Conservation (phyloP, 2,113 vertebrate genomes). For the Anhinga rufa region DNA sequence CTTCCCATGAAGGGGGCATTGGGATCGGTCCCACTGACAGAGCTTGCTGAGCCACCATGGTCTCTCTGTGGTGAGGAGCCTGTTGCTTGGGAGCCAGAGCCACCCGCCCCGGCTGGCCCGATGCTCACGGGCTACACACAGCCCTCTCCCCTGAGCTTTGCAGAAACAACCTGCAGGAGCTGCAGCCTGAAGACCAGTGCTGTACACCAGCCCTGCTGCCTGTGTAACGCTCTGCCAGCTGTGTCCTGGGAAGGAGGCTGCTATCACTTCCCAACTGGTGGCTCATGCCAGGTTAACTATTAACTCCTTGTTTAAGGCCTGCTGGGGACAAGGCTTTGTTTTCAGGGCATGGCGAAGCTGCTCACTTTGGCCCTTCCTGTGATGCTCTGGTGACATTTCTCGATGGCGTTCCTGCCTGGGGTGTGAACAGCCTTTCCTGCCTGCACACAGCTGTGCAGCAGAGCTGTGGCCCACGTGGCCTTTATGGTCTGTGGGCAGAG, state of each 20-base stretch:
- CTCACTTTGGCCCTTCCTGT: rapidly evolving
- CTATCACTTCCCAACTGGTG: neutral
- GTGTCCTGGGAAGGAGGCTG: neutral
- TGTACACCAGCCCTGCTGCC: neutral
- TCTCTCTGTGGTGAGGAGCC: neutral
- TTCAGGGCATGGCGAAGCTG: neutral
- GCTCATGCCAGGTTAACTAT: neutral
- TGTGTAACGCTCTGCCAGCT: rapidly evolving
- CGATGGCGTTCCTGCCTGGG: rapidly evolving
- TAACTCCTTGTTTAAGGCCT: neutral
- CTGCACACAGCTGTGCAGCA: neutral
- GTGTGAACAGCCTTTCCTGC: neutral
- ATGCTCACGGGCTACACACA: rapidly evolving
- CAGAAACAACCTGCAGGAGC: neutral
- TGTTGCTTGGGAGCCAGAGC: neutral
- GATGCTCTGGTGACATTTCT: neutral
- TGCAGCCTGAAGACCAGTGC: neutral
- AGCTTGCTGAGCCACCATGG: neutral
- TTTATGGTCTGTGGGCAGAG: rapidly evolving
- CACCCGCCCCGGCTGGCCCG: rapidly evolving
- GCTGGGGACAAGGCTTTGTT: neutral
- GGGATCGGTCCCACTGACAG: neutral
- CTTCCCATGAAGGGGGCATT: neutral
- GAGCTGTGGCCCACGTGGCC: rapidly evolving
- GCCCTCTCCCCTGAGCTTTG: neutral